Evolutionary conservation across 2,797 vertebrate species (phyloP).

Genomic region (Thalassophryne amazonica): DNA sequence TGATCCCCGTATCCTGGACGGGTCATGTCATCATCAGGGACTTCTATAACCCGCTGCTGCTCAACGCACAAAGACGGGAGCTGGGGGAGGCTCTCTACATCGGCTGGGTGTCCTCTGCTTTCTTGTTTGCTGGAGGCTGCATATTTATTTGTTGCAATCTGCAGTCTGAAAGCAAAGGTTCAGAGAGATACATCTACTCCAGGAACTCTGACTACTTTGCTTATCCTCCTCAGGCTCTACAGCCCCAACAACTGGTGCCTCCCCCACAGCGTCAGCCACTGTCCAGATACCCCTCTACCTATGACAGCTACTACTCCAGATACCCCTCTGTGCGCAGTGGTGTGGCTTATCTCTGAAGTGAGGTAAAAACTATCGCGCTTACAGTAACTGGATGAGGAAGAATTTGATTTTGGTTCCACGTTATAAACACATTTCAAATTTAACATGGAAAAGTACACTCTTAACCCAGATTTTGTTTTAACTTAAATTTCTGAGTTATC

Average conservation of each 20-base stretch:
- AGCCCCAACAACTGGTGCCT: slow-evolving; percentile 60
- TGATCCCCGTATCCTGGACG: slow-evolving; percentile 90
- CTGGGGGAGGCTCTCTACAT: slow-evolving; percentile 91
- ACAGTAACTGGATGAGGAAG: neutral
- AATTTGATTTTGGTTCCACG: neutral
- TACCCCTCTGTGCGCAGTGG: slow-evolving; percentile 72
- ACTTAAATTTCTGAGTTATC: too few relatives aligned
- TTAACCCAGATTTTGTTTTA: too few relatives aligned
- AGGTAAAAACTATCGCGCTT: slow-evolving; percentile 7
- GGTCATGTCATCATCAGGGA: slow-evolving; percentile 83
- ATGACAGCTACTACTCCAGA: slow-evolving; percentile 62
- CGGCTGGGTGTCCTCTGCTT: slow-evolving; percentile 83
- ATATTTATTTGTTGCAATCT: slow-evolving; percentile 79
- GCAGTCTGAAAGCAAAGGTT: slow-evolving; percentile 43
- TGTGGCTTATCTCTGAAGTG: slow-evolving; percentile 73
- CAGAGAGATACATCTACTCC: slow-evolving; percentile 59
- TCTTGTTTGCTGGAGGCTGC: slow-evolving; percentile 82
- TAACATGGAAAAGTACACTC: too few relatives aligned
- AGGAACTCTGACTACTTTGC: slow-evolving; percentile 56
- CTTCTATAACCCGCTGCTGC: slow-evolving; percentile 85
- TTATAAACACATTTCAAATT: slow-evolving; percentile 14
- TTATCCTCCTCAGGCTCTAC: slow-evolving; percentile 64
- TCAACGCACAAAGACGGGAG: slow-evolving; percentile 83
- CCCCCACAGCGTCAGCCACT: slow-evolving; percentile 53
- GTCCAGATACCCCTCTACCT: slow-evolving; percentile 64